Conservation (phyloP, 2,797 vertebrate species). For the Sparidentex hasta region DNA sequence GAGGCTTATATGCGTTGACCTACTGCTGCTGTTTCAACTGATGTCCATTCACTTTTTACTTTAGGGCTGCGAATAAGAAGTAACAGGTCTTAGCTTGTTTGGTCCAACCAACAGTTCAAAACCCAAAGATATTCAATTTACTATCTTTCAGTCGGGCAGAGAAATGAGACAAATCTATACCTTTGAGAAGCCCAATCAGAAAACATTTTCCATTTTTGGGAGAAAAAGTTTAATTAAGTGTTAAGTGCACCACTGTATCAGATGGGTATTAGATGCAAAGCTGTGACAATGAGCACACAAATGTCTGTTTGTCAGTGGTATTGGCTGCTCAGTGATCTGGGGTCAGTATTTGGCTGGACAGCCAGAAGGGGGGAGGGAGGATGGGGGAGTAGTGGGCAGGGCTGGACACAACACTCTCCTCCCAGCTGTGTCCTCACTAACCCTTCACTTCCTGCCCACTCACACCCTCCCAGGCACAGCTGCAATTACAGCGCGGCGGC, state of each 20-base stretch:
- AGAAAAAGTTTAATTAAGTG: neutral
- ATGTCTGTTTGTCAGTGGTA: constrained; percentile 50
- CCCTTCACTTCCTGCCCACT: constrained; percentile 75
- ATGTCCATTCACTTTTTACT: neutral
- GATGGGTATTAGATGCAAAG: neutral
- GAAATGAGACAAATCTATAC: neutral
- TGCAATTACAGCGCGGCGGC: constrained; percentile 58
- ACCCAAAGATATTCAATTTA: neutral
- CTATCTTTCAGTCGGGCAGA: neutral
- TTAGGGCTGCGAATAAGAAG: neutral
- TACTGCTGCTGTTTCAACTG: neutral
- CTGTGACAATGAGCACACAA: constrained; percentile 4
- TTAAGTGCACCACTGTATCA: neutral
- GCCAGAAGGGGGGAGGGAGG: neutral
- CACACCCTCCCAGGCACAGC: constrained; percentile 68
- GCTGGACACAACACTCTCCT: constrained; percentile 54
- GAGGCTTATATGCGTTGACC: neutral
- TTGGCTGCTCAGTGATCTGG: constrained; percentile 46
- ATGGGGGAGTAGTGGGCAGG: constrained; percentile 32
- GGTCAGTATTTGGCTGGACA: constrained; percentile 63
- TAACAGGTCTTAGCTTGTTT: constrained; percentile 4
- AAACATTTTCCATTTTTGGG: neutral
- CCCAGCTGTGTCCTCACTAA: constrained; percentile 77
- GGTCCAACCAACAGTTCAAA: neutral
- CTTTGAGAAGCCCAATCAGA: neutral